Conservation (phyloP, 2,888 invertebrate genomes). For the Andrena marginata region DNA sequence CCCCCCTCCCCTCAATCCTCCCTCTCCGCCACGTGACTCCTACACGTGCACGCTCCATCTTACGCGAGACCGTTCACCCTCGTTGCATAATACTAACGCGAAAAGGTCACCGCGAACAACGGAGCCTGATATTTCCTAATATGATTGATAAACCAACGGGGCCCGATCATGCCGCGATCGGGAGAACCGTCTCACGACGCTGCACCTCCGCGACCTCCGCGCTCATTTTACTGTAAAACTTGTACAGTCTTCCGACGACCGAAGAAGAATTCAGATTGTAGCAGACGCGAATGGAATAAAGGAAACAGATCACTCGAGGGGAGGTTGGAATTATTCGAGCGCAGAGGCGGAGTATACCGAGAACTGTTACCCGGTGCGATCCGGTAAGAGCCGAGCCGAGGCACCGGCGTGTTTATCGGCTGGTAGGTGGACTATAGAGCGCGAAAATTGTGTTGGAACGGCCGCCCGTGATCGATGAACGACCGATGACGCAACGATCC, state of each 20-base stretch:
- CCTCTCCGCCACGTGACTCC: constrained; percentile 70
- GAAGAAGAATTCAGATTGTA: no score
- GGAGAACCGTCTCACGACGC: constrained; percentile 11
- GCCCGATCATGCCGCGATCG: constrained; percentile 28
- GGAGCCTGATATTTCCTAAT: constrained; percentile 72
- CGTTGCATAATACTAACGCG: constrained; percentile 72
- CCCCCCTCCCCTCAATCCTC: neutral
- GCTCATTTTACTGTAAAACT: neutral
- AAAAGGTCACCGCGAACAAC: constrained; percentile 74
- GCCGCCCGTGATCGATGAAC: constrained; percentile 61
- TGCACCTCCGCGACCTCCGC: constrained; percentile 5
- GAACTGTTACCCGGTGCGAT: no score
- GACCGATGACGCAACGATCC: constrained; percentile 57
- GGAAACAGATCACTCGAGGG: no score
- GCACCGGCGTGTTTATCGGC: no score
- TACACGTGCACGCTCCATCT: constrained; percentile 71
- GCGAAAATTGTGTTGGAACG: neutral
- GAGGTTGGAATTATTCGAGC: no score
- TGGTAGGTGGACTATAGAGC: no score
- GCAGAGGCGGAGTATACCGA: no score
- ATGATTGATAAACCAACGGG: constrained; percentile 67
- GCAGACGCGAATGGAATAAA: no score
- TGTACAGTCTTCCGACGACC: no score
- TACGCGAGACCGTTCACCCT: constrained; percentile 75
- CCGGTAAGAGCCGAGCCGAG: no score